Evolutionary conservation across 2,888 invertebrate genomes (phyloP).

Genomic region (Acleris cristana): DNA sequence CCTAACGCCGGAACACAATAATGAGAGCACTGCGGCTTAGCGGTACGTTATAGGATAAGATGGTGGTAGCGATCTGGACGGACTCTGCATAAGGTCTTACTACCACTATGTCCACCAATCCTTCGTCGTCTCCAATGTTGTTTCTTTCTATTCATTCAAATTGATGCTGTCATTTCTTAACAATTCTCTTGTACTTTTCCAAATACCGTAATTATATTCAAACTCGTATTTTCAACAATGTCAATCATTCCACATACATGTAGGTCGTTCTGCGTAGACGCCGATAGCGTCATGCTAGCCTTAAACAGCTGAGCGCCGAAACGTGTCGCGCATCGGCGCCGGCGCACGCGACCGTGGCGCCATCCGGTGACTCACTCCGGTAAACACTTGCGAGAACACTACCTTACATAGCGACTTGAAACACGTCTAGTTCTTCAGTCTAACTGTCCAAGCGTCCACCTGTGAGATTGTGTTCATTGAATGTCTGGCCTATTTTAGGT

Average conservation of each 20-base stretch:
- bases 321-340: conserved; percentile 23
- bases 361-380: conserved; percentile 51
- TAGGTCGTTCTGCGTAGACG: conserved; percentile 11
- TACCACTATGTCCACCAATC: too few species aligned
- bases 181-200: too few species aligned
- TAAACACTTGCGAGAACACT: conserved; percentile 27
- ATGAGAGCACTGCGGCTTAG: too few species aligned
- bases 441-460: background rate
- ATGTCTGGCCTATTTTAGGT: background rate
- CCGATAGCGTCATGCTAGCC: conserved; percentile 33
- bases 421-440: background rate
- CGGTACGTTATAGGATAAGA: too few species aligned
- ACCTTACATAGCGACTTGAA: conserved; percentile 5
- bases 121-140: too few species aligned
- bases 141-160: too few species aligned
- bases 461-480: background rate
- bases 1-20: too few species aligned
- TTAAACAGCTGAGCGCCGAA: conserved; percentile 38
- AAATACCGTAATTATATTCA: too few species aligned
- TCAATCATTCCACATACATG: background rate
- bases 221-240: too few species aligned
- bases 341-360: conserved; percentile 46
- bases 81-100: too few species aligned
- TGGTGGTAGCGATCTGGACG: too few species aligned
- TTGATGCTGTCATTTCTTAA: too few species aligned